These are phyloP conservation scores for Shinisaurus crocodilurus DNA, from an alignment of 2,113 vertebrate genomes.

Conservation along the genomic window DNA sequence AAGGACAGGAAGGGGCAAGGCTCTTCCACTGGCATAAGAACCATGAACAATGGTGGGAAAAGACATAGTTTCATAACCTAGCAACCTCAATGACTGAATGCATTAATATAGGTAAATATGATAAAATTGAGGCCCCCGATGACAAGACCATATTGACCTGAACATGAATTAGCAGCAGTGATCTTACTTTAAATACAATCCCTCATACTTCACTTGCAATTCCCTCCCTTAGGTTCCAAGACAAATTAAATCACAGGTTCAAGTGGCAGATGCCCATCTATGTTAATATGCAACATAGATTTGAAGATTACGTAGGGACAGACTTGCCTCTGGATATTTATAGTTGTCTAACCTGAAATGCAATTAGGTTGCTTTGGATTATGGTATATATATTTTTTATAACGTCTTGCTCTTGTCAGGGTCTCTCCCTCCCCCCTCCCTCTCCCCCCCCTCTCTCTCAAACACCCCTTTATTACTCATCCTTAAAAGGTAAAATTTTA, in stretches of 20 bases:
- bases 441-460: not conserved
- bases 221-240: not conserved
- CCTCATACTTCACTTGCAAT: not conserved
- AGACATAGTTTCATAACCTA: too few species aligned
- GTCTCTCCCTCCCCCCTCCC: not conserved
- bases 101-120: not conserved
- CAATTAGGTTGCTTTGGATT: slow-evolving; percentile 27
- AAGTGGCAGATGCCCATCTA: not conserved
- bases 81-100: not conserved
- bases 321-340: slow-evolving; percentile 14
- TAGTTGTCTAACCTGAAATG: slow-evolving; percentile 11
- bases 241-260: slow-evolving; percentile 20
- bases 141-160: not conserved
- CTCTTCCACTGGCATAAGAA: not conserved
- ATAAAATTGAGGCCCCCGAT: not conserved
- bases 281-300: not conserved
- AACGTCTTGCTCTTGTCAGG: slow-evolving; percentile 8
- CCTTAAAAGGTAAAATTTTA: slow-evolving; percentile 35
- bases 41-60: not conserved
- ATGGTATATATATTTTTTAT: slow-evolving; percentile 18
- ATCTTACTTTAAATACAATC: not conserved
- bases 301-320: not conserved
- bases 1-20: not conserved
- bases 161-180: not conserved
- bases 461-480: not conserved